A percentile compares a stretch with the other conserved stretches of the same genome.
These are phyloP conservation scores for Neolamprologus sp. DNA, from an alignment of 2,113 vertebrate species.

Conservation along the genomic window DNA sequence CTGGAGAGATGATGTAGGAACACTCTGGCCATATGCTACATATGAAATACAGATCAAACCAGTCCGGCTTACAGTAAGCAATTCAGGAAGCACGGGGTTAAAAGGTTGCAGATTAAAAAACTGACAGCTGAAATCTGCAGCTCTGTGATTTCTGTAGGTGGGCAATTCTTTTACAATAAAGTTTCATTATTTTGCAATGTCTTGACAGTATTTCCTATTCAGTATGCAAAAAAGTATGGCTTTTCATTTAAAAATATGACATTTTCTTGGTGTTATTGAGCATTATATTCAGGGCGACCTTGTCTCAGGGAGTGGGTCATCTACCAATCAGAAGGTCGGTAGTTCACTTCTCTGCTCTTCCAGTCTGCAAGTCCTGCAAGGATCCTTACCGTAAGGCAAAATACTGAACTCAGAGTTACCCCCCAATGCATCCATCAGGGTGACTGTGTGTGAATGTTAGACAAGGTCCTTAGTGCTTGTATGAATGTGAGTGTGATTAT, in stretches of 20 bases:
- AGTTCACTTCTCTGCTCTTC: background rate
- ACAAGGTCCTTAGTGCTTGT: background rate
- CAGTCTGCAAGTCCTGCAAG: background rate
- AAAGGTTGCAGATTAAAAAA: background rate
- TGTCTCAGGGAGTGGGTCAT: background rate
- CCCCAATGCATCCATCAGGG: background rate
- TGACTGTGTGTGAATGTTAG: background rate
- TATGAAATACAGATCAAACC: background rate
- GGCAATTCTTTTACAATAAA: background rate
- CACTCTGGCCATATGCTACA: background rate
- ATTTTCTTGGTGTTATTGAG: background rate
- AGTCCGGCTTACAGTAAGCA: background rate
- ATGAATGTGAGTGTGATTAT: background rate
- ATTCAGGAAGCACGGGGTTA: background rate
- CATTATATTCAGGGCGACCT: background rate
- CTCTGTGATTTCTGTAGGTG: background rate
- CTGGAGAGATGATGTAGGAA: background rate
- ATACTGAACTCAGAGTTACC: background rate
- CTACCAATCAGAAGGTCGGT: background rate
- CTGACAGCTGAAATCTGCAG: background rate
- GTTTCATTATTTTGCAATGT: background rate
- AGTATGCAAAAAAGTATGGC: background rate
- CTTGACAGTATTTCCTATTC: background rate
- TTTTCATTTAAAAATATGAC: background rate
- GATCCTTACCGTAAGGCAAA: background rate